These are phyloP conservation scores for Falcunculus frontatus DNA, from an alignment of 2,113 vertebrate species.

Conservation along the genomic window DNA sequence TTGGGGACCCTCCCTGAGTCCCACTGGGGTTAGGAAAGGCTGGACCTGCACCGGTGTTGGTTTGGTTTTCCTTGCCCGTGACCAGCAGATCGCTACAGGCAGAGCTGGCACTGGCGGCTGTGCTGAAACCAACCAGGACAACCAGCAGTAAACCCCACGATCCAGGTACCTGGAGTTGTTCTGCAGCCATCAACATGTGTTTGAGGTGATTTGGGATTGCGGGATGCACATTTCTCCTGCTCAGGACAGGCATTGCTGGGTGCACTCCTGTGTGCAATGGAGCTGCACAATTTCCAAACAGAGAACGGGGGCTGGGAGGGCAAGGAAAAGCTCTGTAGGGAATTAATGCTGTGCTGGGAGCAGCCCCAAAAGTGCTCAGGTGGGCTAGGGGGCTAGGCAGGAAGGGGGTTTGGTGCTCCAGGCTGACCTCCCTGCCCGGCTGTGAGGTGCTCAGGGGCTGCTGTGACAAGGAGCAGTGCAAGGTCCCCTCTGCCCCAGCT, in stretches of 20 bases:
- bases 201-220: not conserved
- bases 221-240: not conserved
- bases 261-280: not conserved
- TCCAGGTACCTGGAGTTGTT: not conserved
- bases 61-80: not conserved
- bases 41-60: not conserved
- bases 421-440: rapidly evolving
- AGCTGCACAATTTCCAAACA: not conserved
- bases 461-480: not conserved
- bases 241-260: rapidly evolving
- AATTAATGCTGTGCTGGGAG: not conserved
- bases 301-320: not conserved
- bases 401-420: not conserved
- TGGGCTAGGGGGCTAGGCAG: rapidly evolving
- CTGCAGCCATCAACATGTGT: not conserved
- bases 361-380: not conserved
- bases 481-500: not conserved
- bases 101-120: not conserved
- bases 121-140: not conserved
- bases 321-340: not conserved
- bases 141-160: rapidly evolving
- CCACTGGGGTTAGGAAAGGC: not conserved
- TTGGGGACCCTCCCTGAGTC: not conserved
- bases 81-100: not conserved
- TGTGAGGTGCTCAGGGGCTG: not conserved